These are phyloP conservation scores for Tridacna crocea DNA, from an alignment of 2,888 invertebrate species.

Conservation along the genomic window DNA sequence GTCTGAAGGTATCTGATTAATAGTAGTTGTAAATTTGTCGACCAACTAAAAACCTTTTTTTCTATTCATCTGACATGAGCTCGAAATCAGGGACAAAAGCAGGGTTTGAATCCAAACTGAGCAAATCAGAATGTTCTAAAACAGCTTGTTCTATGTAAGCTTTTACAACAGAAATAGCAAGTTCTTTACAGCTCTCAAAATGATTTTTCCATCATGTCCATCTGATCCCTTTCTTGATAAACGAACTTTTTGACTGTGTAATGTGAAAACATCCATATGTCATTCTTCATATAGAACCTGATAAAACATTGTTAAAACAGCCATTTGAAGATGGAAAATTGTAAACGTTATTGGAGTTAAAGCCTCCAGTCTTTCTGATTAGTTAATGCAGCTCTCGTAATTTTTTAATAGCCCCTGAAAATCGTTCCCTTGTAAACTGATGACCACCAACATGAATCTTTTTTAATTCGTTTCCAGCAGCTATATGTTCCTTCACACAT, in stretches of 20 bases:
- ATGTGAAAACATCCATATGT: constrained; percentile 15
- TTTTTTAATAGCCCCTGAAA: constrained; percentile 22
- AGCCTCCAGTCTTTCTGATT: constrained; percentile 14
- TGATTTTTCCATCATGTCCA: constrained; percentile 27
- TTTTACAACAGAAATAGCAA: constrained; percentile 16
- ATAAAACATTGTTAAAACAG: constrained; percentile 17
- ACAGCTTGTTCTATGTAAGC: constrained; percentile 20
- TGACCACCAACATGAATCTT: constrained; percentile 35
- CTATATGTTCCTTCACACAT: not conserved
- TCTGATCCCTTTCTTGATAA: constrained; percentile 19
- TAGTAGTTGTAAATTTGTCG: not conserved
- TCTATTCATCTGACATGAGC: constrained; percentile 16
- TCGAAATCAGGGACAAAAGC: not conserved
- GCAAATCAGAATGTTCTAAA: not conserved
- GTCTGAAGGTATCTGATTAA: not conserved
- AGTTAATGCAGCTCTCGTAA: constrained; percentile 24
- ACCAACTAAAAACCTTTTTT: not conserved
- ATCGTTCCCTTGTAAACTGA: constrained; percentile 24
- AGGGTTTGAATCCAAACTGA: not conserved
- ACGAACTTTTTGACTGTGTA: constrained; percentile 14
- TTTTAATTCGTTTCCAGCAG: not conserved
- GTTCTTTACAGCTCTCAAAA: constrained; percentile 28
- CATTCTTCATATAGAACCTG: constrained; percentile 12
- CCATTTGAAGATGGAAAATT: constrained; percentile 25
- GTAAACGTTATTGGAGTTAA: constrained; percentile 21